Evolutionary conservation across 2,113 vertebrate species (phyloP), one percentile per base, ranked within the genome.

Genomic region (Xenus cinereus): DNA sequence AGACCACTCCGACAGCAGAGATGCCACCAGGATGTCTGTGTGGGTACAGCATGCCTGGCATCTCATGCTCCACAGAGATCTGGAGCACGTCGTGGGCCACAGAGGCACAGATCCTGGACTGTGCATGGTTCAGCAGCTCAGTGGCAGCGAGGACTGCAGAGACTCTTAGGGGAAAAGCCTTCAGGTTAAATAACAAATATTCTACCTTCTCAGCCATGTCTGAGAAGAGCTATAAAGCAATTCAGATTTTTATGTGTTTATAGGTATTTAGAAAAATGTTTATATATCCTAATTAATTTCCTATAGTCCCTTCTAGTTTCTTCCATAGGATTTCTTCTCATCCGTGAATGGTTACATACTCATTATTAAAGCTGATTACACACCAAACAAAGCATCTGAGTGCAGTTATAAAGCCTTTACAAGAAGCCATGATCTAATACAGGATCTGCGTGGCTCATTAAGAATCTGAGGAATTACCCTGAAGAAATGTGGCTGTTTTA

Each of bases 341-440:
- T 37, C 59, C 27, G 1, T 82, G 88, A 73, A 68, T 33, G 45
- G 89, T 89, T 91, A 84, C 77, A 45, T 32, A 45, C 43, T 57
- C 53, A 9, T 94, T 94, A 92, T 96, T 92, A 93, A 96, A 96
- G 89, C 77, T 89, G 94, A 95, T 95, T 95, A 95, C 74, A 35
- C 77, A 95, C 51, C 69, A 96, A 91, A 94, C 77, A 87, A 94
- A 95, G 81, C 78, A 94, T 73, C 66, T 45, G 74, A 89, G 39
- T 2, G 0, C 10, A 63, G 63, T 75, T 90, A 76, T 66, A 93
- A 93, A 96, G 76, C 33, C 71, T 94, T 94, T 91, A 97, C 87
- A 95, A 91, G 89, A 90, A 94, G 67, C 45, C 78, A 66, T 45
- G 78, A 91, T 94, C 84, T 79, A 90, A 91, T 51, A 90, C 76